Evolutionary conservation across 2,113 vertebrate genomes (phyloP).

Genomic region (Arothron firmamentum): DNA sequence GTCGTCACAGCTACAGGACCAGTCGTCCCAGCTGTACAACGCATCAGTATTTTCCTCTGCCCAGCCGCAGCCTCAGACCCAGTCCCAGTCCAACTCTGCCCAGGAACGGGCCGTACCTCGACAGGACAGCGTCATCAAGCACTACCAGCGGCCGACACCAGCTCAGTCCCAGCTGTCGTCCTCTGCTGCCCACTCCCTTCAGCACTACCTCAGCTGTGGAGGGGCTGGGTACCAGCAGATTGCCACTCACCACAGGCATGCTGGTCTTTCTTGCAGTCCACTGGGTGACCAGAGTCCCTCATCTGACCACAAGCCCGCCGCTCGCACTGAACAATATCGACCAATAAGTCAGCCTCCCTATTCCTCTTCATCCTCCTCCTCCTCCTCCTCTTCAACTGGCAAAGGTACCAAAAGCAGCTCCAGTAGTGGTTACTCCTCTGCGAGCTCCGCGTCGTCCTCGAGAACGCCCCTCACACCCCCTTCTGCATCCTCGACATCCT

Average conservation of each 20-base stretch:
- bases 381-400: slow-evolving; percentile 67
- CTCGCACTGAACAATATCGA: slow-evolving; percentile 81
- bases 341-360: slow-evolving; percentile 89
- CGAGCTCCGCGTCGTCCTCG: slow-evolving; percentile 76
- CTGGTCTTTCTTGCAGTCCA: slow-evolving; percentile 86
- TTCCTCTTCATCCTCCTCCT: slow-evolving; percentile 71
- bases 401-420: slow-evolving; percentile 78
- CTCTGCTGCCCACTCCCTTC: slow-evolving; percentile 83
- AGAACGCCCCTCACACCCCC: slow-evolving; percentile 78
- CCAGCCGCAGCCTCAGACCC: slow-evolving; percentile 76
- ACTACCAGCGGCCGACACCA: slow-evolving; percentile 88
- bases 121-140: slow-evolving; percentile 95
- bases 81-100: slow-evolving; percentile 71
- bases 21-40: slow-evolving; percentile 86
- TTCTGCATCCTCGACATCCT: slow-evolving; percentile 79
- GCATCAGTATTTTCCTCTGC: slow-evolving; percentile 85
- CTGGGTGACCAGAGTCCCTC: slow-evolving; percentile 86
- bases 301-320: slow-evolving; percentile 69
- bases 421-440: slow-evolving; percentile 80
- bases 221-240: slow-evolving; percentile 88
- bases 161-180: slow-evolving; percentile 80
- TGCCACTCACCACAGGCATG: slow-evolving; percentile 75
- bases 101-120: slow-evolving; percentile 83
- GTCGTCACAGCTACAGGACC: slow-evolving; percentile 83
- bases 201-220: slow-evolving; percentile 92